Percentiles rank a stretch among this genome's conserved stretches.
Evolutionary conservation across 1,140 invertebrate species (phyloP).

Genomic region (Sesamia nonagrioides): DNA sequence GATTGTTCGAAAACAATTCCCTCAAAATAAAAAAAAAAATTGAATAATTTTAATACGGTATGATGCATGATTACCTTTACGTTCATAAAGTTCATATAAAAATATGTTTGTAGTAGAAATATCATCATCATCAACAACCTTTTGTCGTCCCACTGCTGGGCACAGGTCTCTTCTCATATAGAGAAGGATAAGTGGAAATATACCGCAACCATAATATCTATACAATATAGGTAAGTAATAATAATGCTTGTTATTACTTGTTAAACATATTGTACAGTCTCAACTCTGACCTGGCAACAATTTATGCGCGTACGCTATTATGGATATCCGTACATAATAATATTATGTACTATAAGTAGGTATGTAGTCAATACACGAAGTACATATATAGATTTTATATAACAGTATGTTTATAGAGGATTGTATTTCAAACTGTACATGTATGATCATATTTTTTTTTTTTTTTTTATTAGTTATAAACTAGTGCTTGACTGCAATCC

Average conservation of each 20-base stretch:
- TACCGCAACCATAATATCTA: neutral
- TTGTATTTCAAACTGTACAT: no score
- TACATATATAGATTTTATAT: no score
- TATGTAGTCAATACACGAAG: neutral
- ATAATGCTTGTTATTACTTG: slow-evolving; percentile 3
- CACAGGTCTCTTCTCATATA: no score
- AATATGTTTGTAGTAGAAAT: neutral
- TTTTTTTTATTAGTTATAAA: no score
- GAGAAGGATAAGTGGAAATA: no score
- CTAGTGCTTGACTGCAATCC: no score
- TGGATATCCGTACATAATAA: neutral
- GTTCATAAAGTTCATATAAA: neutral
- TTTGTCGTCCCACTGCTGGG: no score
- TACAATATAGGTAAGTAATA: neutral
- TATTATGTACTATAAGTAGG: neutral
- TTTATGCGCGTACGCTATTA: neutral
- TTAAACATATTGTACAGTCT: neutral
- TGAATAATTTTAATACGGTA: neutral
- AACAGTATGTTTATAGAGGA: no score
- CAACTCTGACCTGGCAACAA: slow-evolving; percentile 15
- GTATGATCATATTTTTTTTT: no score
- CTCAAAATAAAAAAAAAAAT: no score
- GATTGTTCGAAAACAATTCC: no score
- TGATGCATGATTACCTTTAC: neutral
- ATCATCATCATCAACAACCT: no score